Percentiles rank a stretch among this genome's conserved stretches.
phyloP scores from a whole-genome alignment of 2,797 vertebrate species.

The Sebastes oblongus region DNA sequence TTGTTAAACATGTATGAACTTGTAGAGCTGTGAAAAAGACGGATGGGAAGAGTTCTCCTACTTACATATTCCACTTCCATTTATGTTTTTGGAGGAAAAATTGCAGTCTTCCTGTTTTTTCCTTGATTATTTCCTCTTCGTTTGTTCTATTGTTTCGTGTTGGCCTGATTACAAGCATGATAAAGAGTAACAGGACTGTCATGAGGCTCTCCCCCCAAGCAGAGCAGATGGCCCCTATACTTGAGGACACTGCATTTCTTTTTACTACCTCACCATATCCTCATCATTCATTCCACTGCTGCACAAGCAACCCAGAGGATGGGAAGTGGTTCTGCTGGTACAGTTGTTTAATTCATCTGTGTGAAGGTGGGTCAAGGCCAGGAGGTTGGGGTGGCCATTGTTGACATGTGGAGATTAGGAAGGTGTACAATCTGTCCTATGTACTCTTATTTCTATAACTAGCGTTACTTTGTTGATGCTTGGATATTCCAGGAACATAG shows the following conservation, averaged over 20 bases:
- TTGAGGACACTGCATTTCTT: constrained; percentile 33
- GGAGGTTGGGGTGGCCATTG: neutral
- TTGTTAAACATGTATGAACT: neutral
- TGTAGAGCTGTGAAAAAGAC: constrained; percentile 3
- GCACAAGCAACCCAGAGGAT: constrained; percentile 33
- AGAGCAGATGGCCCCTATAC: constrained; percentile 23
- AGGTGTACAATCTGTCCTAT: neutral
- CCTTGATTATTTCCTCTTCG: constrained; percentile 43
- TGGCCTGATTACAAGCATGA: constrained; percentile 18
- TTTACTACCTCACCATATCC: neutral
- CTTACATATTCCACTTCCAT: neutral
- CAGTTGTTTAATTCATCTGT: constrained; percentile 21
- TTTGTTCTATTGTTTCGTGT: neutral
- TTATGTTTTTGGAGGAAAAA: constrained; percentile 23
- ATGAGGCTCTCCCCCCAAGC: neutral
- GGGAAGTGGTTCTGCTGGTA: constrained; percentile 15
- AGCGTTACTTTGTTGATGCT: neutral
- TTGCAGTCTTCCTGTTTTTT: constrained; percentile 41
- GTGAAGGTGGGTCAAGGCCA: neutral
- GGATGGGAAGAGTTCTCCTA: neutral
- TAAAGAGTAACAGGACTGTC: constrained; percentile 4
- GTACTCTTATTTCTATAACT: neutral
- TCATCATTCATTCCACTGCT: constrained; percentile 15
- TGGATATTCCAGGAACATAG: constrained; percentile 1
- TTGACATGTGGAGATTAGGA: neutral